Percentiles rank a stretch among this genome's conserved stretches.
phyloP scores from a whole-genome alignment of 2,797 vertebrate genomes.

The Sardinella longiceps region DNA sequence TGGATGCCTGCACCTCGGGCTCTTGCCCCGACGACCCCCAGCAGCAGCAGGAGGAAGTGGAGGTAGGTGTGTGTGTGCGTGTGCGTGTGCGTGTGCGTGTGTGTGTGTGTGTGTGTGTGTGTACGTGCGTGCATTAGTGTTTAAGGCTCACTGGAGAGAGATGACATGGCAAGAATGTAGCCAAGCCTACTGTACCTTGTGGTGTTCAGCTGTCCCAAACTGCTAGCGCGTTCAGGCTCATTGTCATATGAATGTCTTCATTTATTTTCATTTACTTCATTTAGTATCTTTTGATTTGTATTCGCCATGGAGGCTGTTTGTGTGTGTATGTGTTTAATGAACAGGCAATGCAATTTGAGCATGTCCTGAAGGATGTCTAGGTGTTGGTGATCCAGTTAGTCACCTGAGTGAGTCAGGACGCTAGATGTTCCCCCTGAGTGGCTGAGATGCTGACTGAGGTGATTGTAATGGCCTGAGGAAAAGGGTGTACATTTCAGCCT shows the following conservation, averaged over 20 bases:
- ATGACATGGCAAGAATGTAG: slow-evolving; percentile 6
- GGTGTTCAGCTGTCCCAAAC: background rate
- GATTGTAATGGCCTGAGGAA: background rate
- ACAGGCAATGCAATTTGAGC: background rate
- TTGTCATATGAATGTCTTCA: background rate
- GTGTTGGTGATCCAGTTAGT: background rate
- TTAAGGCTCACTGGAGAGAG: background rate
- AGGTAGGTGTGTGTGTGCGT: slow-evolving; percentile 52
- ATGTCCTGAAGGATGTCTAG: background rate
- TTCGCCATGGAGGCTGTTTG: background rate
- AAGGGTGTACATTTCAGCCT: background rate
- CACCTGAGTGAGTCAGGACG: background rate
- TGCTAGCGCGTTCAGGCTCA: background rate
- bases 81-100: background rate
- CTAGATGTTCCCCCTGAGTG: background rate
- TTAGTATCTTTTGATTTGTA: too few species aligned
- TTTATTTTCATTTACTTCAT: background rate
- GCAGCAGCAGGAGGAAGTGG: slow-evolving; percentile 48
- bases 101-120: background rate
- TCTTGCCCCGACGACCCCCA: background rate
- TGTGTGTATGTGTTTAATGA: background rate
- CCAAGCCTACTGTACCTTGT: background rate
- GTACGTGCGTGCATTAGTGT: background rate
- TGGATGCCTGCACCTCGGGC: slow-evolving; percentile 40
- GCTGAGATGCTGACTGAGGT: background rate